A percentile compares a stretch with the other conserved stretches of the same genome.
Evolutionary conservation across 2,113 vertebrate species (phyloP).

Genomic region (Rana temporaria): DNA sequence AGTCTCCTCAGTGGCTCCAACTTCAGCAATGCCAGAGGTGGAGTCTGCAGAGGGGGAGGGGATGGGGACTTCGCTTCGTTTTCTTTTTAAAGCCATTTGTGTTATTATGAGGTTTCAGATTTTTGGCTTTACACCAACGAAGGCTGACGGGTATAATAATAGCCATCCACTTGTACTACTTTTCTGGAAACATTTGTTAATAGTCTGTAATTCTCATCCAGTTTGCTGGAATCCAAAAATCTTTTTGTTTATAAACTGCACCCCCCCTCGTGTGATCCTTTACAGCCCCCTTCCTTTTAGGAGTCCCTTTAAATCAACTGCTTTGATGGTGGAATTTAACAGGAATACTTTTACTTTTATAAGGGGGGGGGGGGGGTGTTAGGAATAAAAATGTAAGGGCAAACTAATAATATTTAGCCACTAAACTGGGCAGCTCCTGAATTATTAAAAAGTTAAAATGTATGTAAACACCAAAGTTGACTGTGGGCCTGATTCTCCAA

Average conservation of each 20-base stretch:
- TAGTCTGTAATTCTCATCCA: not conserved
- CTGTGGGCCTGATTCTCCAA: no score
- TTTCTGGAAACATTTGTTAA: not conserved
- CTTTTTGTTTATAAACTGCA: not conserved
- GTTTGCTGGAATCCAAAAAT: not conserved
- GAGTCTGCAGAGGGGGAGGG: constrained; percentile 30
- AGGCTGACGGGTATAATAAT: not conserved
- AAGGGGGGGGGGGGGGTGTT: not conserved
- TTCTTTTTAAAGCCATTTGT: not conserved
- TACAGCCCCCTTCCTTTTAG: not conserved
- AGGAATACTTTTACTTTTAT: constrained; percentile 8
- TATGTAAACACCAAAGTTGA: no score
- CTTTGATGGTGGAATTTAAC: constrained; percentile 1
- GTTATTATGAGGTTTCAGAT: not conserved
- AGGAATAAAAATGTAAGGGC: no score
- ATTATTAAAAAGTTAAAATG: no score
- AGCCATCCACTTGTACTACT: not conserved
- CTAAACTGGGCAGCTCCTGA: no score
- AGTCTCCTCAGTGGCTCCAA: constrained; percentile 24
- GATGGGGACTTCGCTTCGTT: constrained; percentile 13
- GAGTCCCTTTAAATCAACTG: not conserved
- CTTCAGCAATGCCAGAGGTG: constrained; percentile 21
- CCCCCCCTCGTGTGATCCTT: constrained; percentile 2
- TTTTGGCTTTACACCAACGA: not conserved
- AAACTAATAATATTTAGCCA: no score